phyloP scores from a whole-genome alignment of 2,113 vertebrate genomes.

The Mobula birostris region DNA sequence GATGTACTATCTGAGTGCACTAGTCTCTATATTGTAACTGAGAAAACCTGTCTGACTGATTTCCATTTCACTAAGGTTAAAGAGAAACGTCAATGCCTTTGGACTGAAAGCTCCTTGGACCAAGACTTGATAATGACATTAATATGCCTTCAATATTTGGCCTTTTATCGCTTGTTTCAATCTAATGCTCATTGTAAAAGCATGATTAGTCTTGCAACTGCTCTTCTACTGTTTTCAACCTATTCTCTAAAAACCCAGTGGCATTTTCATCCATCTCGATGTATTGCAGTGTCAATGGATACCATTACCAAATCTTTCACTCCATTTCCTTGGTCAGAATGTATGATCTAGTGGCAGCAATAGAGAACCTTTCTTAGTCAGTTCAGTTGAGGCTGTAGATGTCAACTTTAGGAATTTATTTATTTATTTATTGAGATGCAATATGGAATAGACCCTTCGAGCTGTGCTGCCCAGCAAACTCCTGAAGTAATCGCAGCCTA shows the following conservation, averaged over 20 bases:
- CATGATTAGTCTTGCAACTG: not conserved
- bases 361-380: not conserved
- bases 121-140: not conserved
- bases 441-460: no score
- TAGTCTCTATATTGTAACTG: not conserved
- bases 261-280: not conserved
- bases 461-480: no score
- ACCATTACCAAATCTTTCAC: not conserved
- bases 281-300: no score
- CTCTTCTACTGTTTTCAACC: not conserved
- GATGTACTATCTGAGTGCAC: not conserved
- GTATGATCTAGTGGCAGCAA: no score
- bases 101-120: not conserved
- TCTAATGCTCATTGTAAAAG: not conserved
- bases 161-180: not conserved
- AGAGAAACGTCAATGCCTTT: not conserved
- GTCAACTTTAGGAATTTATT: not conserved
- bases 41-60: not conserved
- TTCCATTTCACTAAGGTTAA: slow-evolving; percentile 10
- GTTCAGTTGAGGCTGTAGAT: not conserved
- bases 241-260: not conserved
- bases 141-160: not conserved
- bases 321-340: no score
- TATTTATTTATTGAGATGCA: no score
- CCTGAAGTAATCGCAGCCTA: no score